phyloP scores from a whole-genome alignment of 2,797 vertebrate genomes.

The Eidolon dupreanum region DNA sequence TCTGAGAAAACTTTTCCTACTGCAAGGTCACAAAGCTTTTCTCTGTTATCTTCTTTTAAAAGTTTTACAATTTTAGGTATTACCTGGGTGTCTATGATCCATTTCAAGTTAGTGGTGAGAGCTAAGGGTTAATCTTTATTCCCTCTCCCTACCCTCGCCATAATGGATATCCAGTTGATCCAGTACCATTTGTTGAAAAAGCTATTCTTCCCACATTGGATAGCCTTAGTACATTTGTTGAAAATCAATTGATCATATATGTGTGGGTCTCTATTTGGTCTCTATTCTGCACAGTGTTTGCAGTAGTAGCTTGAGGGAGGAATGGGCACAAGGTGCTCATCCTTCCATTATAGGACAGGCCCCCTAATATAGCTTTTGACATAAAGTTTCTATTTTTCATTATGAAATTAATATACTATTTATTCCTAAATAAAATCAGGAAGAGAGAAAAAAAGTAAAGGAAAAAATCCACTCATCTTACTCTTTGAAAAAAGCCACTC shows the following conservation, averaged over 20 bases:
- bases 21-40: not conserved
- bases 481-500: not conserved
- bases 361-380: not conserved
- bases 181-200: not conserved
- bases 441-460: not conserved
- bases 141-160: accelerated
- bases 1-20: not conserved
- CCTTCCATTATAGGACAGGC: not conserved
- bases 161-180: not conserved
- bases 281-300: not conserved
- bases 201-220: not conserved
- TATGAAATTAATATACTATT: not conserved
- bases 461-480: not conserved
- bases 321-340: not conserved
- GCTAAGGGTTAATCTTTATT: not conserved
- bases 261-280: not conserved
- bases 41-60: not conserved
- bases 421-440: not conserved
- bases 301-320: not conserved
- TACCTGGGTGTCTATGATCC: not conserved
- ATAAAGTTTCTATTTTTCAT: not conserved
- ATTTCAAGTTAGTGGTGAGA: not conserved
- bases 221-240: not conserved
- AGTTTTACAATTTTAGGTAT: not conserved
- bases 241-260: not conserved